phyloP scores from a whole-genome alignment of 2,888 invertebrate species.

The Malthinus flaveolus region DNA sequence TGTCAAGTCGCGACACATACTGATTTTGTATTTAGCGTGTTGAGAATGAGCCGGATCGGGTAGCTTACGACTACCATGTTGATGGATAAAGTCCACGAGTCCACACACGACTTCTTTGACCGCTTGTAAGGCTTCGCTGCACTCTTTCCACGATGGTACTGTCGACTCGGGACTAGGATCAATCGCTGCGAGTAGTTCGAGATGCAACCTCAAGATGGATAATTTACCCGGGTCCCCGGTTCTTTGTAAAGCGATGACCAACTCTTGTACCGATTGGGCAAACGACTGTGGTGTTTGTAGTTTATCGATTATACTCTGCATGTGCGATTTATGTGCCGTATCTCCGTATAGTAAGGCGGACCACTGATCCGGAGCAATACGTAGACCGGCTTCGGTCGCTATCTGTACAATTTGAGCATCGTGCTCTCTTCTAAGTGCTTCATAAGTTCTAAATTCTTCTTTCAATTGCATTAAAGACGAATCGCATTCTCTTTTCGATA shows the following conservation, averaged over 20 bases:
- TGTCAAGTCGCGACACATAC: slow-evolving; percentile 85
- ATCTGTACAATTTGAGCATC: slow-evolving; percentile 99
- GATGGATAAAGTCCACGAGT: slow-evolving; percentile 75
- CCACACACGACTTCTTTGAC: slow-evolving; percentile 74
- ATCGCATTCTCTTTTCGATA: slow-evolving; percentile 93
- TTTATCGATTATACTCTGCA: slow-evolving; percentile 93
- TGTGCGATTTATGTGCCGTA: slow-evolving; percentile 92
- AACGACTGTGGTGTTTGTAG: slow-evolving; percentile 93
- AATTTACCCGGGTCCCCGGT: slow-evolving; percentile 86
- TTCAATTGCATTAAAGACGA: slow-evolving; percentile 98
- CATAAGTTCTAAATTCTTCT: slow-evolving; percentile 95
- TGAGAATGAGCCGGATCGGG: slow-evolving; percentile 63
- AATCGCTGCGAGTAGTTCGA: slow-evolving; percentile 84
- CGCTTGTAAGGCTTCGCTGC: slow-evolving; percentile 68
- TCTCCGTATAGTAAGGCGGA: slow-evolving; percentile 95
- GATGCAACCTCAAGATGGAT: slow-evolving; percentile 73
- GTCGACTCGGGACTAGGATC: slow-evolving; percentile 80
- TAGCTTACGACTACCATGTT: slow-evolving; percentile 70
- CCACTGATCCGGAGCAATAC: slow-evolving; percentile 99
- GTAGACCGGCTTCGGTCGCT: slow-evolving; percentile 93
- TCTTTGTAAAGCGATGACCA: slow-evolving; percentile 87
- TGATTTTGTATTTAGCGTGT: slow-evolving; percentile 83
- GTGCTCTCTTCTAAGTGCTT: slow-evolving; percentile 90
- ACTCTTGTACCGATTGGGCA: slow-evolving; percentile 86
- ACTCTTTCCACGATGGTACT: slow-evolving; percentile 66